Evolutionary conservation across 2,888 invertebrate species (phyloP).

Genomic region (Mythimna albipuncta): DNA sequence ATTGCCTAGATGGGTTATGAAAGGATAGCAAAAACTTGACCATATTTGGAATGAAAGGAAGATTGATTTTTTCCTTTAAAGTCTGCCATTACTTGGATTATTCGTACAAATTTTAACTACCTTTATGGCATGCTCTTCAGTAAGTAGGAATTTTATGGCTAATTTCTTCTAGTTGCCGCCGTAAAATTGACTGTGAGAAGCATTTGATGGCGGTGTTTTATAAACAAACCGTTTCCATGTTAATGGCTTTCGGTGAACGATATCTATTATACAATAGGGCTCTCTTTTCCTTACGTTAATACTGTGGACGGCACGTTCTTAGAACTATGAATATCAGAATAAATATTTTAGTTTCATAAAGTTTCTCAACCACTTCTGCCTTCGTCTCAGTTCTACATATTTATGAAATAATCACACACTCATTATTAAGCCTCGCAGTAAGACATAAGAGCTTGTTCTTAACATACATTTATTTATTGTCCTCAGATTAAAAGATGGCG

Average conservation of each 20-base stretch:
- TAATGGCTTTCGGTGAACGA: slow-evolving; percentile 24
- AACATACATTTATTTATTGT: slow-evolving; percentile 71
- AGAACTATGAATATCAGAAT: slow-evolving; percentile 3
- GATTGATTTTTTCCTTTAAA: slow-evolving; percentile 51
- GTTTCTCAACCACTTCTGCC: slow-evolving; percentile 22
- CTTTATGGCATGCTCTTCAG: slow-evolving; percentile 37
- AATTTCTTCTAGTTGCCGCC: slow-evolving; percentile 64
- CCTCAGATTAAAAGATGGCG: slow-evolving; percentile 84
- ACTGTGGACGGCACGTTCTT: background rate
- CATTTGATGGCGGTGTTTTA: slow-evolving; percentile 21
- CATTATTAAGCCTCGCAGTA: slow-evolving; percentile 19
- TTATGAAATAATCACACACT: slow-evolving; percentile 40
- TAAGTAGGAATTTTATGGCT: slow-evolving; percentile 60
- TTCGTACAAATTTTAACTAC: slow-evolving; percentile 44
- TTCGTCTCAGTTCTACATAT: slow-evolving; percentile 22
- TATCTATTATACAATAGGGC: slow-evolving; percentile 4
- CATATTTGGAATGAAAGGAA: slow-evolving; percentile 31
- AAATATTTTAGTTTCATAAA: background rate
- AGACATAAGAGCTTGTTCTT: slow-evolving; percentile 36
- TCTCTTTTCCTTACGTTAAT: slow-evolving; percentile 6
- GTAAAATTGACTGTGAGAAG: slow-evolving; percentile 22
- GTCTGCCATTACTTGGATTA: slow-evolving; percentile 31
- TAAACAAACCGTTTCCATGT: slow-evolving; percentile 25
- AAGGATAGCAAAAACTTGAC: slow-evolving; percentile 47
- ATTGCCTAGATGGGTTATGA: slow-evolving; percentile 54